phyloP scores from a whole-genome alignment of 2,888 invertebrate species.

The Ormia ochracea region DNA sequence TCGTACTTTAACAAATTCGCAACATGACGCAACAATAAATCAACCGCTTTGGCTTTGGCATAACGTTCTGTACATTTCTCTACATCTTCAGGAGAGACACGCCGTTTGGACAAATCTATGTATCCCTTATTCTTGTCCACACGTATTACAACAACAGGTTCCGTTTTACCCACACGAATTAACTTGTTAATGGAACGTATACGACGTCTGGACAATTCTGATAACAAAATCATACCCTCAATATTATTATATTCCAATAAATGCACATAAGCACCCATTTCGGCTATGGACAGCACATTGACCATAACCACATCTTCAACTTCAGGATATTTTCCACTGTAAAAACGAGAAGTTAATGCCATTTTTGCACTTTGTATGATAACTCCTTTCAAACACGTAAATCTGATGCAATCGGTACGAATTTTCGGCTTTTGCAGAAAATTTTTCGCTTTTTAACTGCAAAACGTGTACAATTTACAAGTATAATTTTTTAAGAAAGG shows the following conservation, averaged over 20 bases:
- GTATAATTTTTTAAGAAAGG: slow-evolving; percentile 42
- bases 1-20: slow-evolving; percentile 95
- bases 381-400: slow-evolving; percentile 6
- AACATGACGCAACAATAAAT: slow-evolving; percentile 97
- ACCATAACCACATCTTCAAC: slow-evolving; percentile 99
- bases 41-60: slow-evolving; percentile 98
- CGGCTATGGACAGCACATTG: slow-evolving; percentile 97
- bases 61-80: slow-evolving; percentile 99
- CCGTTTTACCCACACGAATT: slow-evolving; percentile 98
- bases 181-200: slow-evolving; percentile 99
- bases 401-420: slow-evolving; percentile 51
- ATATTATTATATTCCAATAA: slow-evolving; percentile 98
- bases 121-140: slow-evolving; percentile 99
- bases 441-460: slow-evolving; percentile 54
- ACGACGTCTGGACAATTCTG: slow-evolving; percentile 97
- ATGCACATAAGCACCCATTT: slow-evolving; percentile 99
- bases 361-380: slow-evolving; percentile 75
- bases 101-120: slow-evolving; percentile 98
- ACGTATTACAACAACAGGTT: slow-evolving; percentile 99
- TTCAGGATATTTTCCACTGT: slow-evolving; percentile 97
- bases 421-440: slow-evolving; percentile 34
- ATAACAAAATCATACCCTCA: slow-evolving; percentile 99
- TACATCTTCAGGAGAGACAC: slow-evolving; percentile 98
- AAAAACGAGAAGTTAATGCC: slow-evolving; percentile 97
- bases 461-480: slow-evolving; percentile 71